Base-by-base conservation (phyloP, 2,113 vertebrate species). In the Cyprinodon variegatus region DNA sequence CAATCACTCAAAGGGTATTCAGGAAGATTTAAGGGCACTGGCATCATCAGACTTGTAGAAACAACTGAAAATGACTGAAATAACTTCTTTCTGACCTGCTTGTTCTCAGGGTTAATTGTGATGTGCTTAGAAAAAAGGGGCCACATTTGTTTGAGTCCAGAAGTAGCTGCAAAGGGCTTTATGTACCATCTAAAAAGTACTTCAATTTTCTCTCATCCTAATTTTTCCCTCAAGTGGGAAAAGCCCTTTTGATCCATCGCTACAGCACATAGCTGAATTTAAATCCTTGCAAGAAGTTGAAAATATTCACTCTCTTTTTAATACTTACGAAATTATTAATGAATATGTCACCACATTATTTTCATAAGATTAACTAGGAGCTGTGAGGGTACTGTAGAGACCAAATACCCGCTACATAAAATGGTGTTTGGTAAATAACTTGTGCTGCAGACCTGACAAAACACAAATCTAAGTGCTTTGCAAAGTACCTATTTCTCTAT, bases 31-130 rank as follows among this genome's bases (percentile, higher is more conserved):
- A 83, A 71, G 79, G 84, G 81, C 84, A 71, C 78, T 74, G 86
- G 84, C 83, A 89, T 89, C 80, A 88, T 87, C 83, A 81, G 67
- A 87, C 77, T 80, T 83, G 81, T 53, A 78, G 81, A 86, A 91
- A 92, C 80, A 43, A 83, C 77, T 70, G 82, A 87, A 87, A 85
- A 85, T 73, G 70, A 78, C 77, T 67, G 75, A 85, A 89, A 72
- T 82, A 67, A 83, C 84, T 82, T 74, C 11, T 48, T 77, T 65
- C 68, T 86, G 89, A 92, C 88, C 91, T 64, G 38, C 38, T 39
- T 80, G 62, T 74, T 60, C 82, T 74, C 63, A 61, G 85, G 91
- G 93, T 95, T 95, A 94, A 94, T 95, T 95, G 88, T 86, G 81
- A 86, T 86, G 88, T 83, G 88, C 86, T 89, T 68, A 77, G 36